Evolutionary conservation across 1,140 invertebrate genomes (phyloP).

Genomic region (Tyrophagus putrescentiae): DNA sequence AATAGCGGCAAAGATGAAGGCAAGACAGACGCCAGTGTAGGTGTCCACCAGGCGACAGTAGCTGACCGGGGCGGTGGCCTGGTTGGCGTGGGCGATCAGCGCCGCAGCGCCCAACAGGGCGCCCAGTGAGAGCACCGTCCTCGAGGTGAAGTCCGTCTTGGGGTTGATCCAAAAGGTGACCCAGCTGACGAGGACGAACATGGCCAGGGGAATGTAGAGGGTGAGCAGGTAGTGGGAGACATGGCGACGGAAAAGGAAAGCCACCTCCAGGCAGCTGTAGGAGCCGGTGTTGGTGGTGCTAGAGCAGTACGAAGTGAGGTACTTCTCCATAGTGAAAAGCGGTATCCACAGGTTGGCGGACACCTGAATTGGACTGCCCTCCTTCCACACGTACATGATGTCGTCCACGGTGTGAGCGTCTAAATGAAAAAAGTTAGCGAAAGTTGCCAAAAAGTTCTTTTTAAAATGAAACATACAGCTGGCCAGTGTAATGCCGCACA

Average conservation of each 20-base stretch:
- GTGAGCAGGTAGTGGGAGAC: not conserved
- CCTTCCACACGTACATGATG: constrained; percentile 82
- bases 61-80: not conserved
- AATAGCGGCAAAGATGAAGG: not conserved
- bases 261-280: not conserved
- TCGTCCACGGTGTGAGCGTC: constrained; percentile 87
- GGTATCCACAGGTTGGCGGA: constrained; percentile 71
- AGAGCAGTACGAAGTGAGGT: constrained; percentile 80
- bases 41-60: not conserved
- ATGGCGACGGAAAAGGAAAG: not conserved
- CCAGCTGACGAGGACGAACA: not conserved
- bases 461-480: constrained; percentile 2
- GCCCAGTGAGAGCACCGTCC: too few relatives aligned
- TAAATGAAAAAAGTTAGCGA: constrained; percentile 18
- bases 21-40: not conserved
- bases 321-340: constrained; percentile 77
- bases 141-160: too few relatives aligned
- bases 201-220: not conserved
- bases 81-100: too few relatives aligned
- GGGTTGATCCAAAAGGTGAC: not conserved
- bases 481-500: not conserved
- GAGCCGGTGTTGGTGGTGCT: constrained; percentile 82
- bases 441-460: not conserved
- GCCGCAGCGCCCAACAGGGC: too few relatives aligned
- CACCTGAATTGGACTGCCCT: constrained; percentile 79